Percentiles rank a stretch among this genome's conserved stretches.
These are phyloP conservation scores for Tetropium fuscum DNA, from an alignment of 2,888 invertebrate species.

Conservation along the genomic window DNA sequence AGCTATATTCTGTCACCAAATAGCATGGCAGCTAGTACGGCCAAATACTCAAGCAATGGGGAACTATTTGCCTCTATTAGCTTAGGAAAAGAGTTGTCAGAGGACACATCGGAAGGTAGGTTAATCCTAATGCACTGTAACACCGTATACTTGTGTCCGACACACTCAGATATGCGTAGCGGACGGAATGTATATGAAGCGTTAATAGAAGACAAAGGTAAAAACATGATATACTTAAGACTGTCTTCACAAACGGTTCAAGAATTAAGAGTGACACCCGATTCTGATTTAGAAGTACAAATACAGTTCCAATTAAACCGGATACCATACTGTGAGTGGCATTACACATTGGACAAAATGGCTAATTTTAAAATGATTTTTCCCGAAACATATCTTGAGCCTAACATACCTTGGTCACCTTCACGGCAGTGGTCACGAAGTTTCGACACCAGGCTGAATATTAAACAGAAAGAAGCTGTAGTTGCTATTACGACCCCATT, in stretches of 20 bases:
- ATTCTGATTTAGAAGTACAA: conserved; percentile 75
- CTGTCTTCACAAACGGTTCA: conserved; percentile 52
- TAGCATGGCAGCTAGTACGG: conserved; percentile 76
- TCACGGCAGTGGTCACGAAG: conserved; percentile 76
- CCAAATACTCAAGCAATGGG: conserved; percentile 81
- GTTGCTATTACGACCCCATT: conserved; percentile 79
- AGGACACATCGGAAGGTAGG: conserved; percentile 85
- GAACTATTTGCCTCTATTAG: conserved; percentile 82
- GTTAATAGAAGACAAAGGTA: conserved; percentile 80
- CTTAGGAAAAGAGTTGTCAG: conserved; percentile 80
- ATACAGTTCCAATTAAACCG: conserved; percentile 87
- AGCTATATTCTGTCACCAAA: conserved; percentile 78
- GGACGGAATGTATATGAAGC: conserved; percentile 77
- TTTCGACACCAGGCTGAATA: conserved; percentile 75
- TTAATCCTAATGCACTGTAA: conserved; percentile 82
- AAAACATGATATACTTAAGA: conserved; percentile 81
- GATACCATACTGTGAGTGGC: conserved; percentile 87
- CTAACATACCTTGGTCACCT: conserved; percentile 77
- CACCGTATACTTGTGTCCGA: conserved; percentile 69
- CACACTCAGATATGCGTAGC: conserved; percentile 21
- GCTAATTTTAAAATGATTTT: conserved; percentile 75
- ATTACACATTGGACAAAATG: conserved; percentile 82
- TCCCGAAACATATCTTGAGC: conserved; percentile 74
- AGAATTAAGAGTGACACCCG: conserved; percentile 60
- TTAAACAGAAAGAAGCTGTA: conserved; percentile 83